These are phyloP conservation scores for Camelus dromedarius DNA, from an alignment of 2,113 vertebrate genomes.

Conservation along the genomic window DNA sequence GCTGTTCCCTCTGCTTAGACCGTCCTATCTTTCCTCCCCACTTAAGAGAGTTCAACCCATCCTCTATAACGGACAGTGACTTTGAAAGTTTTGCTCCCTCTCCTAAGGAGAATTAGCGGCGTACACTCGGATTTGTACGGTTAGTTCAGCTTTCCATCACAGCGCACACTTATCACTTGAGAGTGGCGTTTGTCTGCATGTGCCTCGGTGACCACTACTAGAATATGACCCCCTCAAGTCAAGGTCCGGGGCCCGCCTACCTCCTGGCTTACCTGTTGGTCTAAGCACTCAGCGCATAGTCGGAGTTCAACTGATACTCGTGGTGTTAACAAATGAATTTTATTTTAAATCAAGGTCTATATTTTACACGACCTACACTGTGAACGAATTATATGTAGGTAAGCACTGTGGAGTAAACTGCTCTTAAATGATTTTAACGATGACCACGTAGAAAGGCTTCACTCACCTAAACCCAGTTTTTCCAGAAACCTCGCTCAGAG, in stretches of 20 bases:
- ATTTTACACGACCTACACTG: background rate
- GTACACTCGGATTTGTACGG: background rate
- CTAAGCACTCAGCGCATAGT: background rate
- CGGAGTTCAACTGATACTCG: background rate
- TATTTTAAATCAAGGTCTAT: background rate
- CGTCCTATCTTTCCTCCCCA: background rate
- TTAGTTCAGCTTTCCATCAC: background rate
- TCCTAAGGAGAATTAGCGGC: background rate
- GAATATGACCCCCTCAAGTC: background rate
- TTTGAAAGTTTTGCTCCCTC: background rate
- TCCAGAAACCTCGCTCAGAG: too few relatives aligned
- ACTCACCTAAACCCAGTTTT: background rate
- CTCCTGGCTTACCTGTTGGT: background rate
- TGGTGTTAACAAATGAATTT: background rate
- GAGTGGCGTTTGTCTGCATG: background rate
- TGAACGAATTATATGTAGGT: background rate
- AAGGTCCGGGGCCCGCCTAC: background rate
- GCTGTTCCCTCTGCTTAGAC: background rate
- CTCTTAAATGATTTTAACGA: background rate
- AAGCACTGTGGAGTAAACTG: background rate
- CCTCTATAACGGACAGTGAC: background rate
- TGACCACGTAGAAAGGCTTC: background rate
- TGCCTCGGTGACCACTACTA: background rate
- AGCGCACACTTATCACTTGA: background rate
- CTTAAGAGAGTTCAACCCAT: background rate